phyloP scores from a whole-genome alignment of 2,888 invertebrate species.

The Gymnocheta viridis region DNA sequence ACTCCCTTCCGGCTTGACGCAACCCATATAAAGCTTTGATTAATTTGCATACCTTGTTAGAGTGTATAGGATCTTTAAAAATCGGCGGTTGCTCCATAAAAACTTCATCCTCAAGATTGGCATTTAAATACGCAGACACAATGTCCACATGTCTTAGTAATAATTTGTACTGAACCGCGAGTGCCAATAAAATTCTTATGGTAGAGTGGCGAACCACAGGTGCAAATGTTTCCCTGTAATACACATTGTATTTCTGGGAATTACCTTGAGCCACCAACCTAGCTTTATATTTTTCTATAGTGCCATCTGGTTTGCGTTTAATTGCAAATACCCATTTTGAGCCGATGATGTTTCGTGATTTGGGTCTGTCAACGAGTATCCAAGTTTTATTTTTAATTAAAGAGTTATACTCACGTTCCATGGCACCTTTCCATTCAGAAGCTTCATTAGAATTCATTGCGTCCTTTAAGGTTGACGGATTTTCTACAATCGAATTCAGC shows the following conservation, averaged over 20 bases:
- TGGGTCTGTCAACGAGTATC: neutral
- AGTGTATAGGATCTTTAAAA: too few species aligned
- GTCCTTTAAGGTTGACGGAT: constrained; percentile 38
- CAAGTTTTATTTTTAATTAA: constrained; percentile 1
- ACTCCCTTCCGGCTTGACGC: neutral
- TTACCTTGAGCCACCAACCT: constrained; percentile 39
- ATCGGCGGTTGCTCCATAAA: neutral
- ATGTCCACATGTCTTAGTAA: neutral
- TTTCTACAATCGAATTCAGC: constrained; percentile 51
- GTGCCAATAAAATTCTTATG: constrained; percentile 37
- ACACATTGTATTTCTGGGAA: constrained; percentile 37
- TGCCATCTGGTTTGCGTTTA: too few species aligned
- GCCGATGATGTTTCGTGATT: neutral
- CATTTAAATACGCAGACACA: neutral
- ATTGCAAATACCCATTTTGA: too few species aligned
- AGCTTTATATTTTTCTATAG: too few species aligned
- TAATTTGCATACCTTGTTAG: neutral
- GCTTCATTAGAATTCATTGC: too few species aligned
- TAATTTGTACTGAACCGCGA: constrained; percentile 42
- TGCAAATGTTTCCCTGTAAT: constrained; percentile 47
- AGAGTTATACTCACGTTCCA: neutral
- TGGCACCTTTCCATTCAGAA: neutral
- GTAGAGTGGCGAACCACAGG: constrained; percentile 36
- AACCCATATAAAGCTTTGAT: neutral
- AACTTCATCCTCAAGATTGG: neutral